Conservation (phyloP, 35 echinoderm and acorn worm species). For the Eucidaris tribuloides region DNA sequence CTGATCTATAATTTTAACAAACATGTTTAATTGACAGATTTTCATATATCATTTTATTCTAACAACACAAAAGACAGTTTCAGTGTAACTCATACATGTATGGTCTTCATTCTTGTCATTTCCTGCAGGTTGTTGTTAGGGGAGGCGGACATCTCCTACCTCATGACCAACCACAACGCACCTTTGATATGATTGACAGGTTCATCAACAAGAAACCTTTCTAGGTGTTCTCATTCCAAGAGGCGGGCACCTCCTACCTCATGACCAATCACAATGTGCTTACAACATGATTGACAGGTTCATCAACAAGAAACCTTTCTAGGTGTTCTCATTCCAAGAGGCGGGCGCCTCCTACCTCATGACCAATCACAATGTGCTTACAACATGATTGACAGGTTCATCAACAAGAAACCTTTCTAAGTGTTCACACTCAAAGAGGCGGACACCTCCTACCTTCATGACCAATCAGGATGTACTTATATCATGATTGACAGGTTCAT, state of each 20-base stretch:
- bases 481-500: conserved; percentile 80
- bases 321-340: conserved; percentile 29
- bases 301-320: no score
- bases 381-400: conserved; percentile 77
- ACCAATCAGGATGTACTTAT: conserved; percentile 65
- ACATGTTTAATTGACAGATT: no score
- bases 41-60: no score
- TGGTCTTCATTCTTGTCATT: background rate
- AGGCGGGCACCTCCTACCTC: conserved; percentile 66
- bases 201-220: conserved; percentile 70
- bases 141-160: conserved; percentile 80
- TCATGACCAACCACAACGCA: conserved; percentile 76
- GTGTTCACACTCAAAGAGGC: conserved; percentile 1
- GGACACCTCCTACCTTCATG: conserved; percentile 71
- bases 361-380: conserved; percentile 69
- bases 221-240: conserved; percentile 16
- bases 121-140: conserved; percentile 67
- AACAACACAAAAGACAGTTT: no score
- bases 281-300: no score
- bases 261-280: conserved; percentile 74
- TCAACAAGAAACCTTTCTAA: conserved; percentile 54
- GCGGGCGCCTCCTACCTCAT: conserved; percentile 63
- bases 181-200: conserved; percentile 88
- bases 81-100: no score
- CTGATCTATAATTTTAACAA: no score